A percentile compares a stretch with the other conserved stretches of the same genome.
Evolutionary conservation across 2,888 invertebrate species (phyloP).

Genomic region (Platynereis dumerilii): DNA sequence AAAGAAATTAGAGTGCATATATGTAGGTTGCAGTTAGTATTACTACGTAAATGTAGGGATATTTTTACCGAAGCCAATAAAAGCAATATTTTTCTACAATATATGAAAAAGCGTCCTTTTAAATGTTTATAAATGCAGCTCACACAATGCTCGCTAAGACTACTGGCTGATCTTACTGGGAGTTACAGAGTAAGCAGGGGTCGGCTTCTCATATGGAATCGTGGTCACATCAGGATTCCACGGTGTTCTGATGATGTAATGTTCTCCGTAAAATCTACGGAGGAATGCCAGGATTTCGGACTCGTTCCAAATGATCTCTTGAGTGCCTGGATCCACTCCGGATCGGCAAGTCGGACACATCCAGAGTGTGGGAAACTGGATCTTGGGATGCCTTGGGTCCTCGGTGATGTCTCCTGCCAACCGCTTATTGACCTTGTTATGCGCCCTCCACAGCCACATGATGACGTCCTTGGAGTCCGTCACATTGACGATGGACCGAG

Average conservation of each 20-base stretch:
- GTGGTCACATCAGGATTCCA: no score
- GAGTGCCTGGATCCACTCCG: constrained; percentile 3
- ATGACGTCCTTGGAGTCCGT: constrained; percentile 69
- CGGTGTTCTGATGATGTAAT: constrained; percentile 18
- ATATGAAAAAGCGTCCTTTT: no score
- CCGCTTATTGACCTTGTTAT: constrained; percentile 88
- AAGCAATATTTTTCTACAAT: no score
- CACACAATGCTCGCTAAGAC: no score
- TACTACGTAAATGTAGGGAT: no score
- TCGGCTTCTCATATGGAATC: no score
- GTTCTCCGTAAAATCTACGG: constrained; percentile 20
- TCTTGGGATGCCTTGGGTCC: constrained; percentile 87
- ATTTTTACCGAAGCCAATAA: no score
- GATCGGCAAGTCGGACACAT: constrained; percentile 69
- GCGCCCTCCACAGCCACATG: constrained; percentile 91
- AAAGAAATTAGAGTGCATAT: no score
- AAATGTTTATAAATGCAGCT: no score
- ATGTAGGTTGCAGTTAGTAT: no score
- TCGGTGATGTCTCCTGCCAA: constrained; percentile 84
- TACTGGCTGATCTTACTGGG: no score
- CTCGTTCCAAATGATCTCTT: constrained; percentile 24
- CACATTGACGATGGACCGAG: constrained; percentile 73
- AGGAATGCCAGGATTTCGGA: constrained; percentile 19
- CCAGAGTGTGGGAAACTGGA: constrained; percentile 79
- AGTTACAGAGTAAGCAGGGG: no score